phyloP scores from a whole-genome alignment of 2,113 vertebrate species.

The Channa maculata region DNA sequence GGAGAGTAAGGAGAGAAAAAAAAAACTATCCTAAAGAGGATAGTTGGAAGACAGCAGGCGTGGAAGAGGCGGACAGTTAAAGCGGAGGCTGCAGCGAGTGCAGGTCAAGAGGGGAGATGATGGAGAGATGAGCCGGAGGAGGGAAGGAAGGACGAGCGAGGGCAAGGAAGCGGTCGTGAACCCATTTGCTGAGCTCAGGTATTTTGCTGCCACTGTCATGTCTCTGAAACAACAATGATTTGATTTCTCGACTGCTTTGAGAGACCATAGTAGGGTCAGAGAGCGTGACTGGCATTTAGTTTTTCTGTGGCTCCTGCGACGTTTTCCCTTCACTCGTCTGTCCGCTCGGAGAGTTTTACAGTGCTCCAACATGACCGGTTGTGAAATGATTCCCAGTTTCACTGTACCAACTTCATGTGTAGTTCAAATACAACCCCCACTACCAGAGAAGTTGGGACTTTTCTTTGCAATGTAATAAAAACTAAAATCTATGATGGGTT shows the following conservation, averaged over 20 bases:
- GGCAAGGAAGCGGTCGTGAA: constrained; percentile 30
- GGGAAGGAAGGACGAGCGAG: constrained; percentile 30
- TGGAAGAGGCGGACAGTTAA: constrained; percentile 18
- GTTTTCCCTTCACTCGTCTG: background rate
- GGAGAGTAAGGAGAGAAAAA: constrained; percentile 16
- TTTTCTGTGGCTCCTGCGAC: background rate
- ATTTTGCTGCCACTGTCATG: constrained; percentile 61
- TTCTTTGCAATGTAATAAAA: too few relatives aligned
- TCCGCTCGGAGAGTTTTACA: too few relatives aligned
- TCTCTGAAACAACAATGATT: constrained; percentile 61
- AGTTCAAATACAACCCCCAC: too few relatives aligned
- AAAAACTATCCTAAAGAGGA: background rate
- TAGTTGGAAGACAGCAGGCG: background rate
- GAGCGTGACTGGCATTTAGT: constrained; percentile 43
- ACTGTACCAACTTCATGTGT: too few relatives aligned
- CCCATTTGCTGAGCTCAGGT: constrained; percentile 71
- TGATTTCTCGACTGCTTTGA: constrained; percentile 52
- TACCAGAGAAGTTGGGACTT: too few relatives aligned
- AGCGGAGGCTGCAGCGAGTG: constrained; percentile 27
- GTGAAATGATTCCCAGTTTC: too few relatives aligned
- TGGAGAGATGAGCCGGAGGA: constrained; percentile 50
- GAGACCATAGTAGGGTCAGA: constrained; percentile 16
- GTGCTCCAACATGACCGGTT: too few relatives aligned
- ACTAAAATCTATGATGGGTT: too few relatives aligned
- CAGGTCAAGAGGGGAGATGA: constrained; percentile 59